Conservation (phyloP, 2,888 invertebrate species). For the Stegophylla sp. region DNA sequence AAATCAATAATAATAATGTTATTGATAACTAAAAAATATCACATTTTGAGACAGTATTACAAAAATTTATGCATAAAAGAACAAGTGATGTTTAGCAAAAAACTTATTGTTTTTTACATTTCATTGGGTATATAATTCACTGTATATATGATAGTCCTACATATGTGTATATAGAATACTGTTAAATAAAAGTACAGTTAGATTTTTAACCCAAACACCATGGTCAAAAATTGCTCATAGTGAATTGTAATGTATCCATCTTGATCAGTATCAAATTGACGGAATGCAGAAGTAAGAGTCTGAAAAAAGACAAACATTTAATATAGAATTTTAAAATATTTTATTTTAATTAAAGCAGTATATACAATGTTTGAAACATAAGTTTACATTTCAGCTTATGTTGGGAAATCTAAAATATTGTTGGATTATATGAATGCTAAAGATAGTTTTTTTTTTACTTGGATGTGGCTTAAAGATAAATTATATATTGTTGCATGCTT, state of each 20-base stretch:
- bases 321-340: no score
- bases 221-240: slow-evolving; percentile 92
- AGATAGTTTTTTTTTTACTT: no score
- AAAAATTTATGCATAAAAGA: no score
- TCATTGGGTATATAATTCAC: neutral
- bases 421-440: no score
- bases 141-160: neutral
- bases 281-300: slow-evolving; percentile 62
- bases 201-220: slow-evolving; percentile 71
- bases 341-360: no score
- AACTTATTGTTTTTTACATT: neutral
- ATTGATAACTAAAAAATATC: slow-evolving; percentile 32
- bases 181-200: slow-evolving; percentile 48
- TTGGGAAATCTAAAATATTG: no score
- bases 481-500: no score
- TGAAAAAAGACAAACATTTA: neutral
- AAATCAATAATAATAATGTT: slow-evolving; percentile 3
- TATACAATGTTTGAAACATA: no score
- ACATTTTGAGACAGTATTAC: slow-evolving; percentile 11
- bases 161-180: neutral
- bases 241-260: slow-evolving; percentile 95
- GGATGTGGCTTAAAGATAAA: no score
- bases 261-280: slow-evolving; percentile 87
- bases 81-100: neutral
- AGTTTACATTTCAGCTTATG: no score